These are phyloP conservation scores for Gulo gulo DNA, from an alignment of 2,113 vertebrate species.

Conservation along the genomic window DNA sequence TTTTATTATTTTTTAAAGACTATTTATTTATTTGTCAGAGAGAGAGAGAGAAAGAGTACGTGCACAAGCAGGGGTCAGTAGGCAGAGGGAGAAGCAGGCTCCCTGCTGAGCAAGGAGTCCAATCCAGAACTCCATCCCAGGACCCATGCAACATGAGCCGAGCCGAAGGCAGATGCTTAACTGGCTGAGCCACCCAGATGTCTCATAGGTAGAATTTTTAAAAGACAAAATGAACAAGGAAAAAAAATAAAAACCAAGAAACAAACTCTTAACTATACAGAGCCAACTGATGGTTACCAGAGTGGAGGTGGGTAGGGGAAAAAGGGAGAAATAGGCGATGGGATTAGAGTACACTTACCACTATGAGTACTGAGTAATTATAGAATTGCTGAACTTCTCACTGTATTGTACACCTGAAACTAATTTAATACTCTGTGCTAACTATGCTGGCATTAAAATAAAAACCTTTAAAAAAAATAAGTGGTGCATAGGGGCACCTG, in stretches of 20 bases:
- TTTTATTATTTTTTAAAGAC: too few relatives aligned
- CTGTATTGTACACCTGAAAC: background rate
- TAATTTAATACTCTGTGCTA: background rate
- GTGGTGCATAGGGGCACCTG: too few relatives aligned
- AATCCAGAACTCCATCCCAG: too few relatives aligned
- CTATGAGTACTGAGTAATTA: background rate
- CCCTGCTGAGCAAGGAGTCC: too few relatives aligned
- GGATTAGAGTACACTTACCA: background rate
- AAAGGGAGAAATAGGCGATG: background rate
- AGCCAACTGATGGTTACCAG: background rate
- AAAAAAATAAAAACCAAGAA: background rate
- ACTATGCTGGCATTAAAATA: background rate
- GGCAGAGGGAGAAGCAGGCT: too few relatives aligned
- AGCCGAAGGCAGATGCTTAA: too few relatives aligned
- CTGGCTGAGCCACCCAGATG: too few relatives aligned
- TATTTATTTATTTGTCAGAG: too few relatives aligned
- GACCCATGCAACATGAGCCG: too few relatives aligned
- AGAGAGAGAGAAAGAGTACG: too few relatives aligned
- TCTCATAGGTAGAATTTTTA: background rate
- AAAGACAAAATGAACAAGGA: background rate
- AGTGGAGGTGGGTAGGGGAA: background rate
- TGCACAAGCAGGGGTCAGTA: too few relatives aligned
- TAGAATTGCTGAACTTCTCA: background rate
- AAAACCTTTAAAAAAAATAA: background rate
- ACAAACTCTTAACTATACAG: background rate